phyloP scores from a whole-genome alignment of 1,140 invertebrate genomes.

The Hylyphantes graminicola region DNA sequence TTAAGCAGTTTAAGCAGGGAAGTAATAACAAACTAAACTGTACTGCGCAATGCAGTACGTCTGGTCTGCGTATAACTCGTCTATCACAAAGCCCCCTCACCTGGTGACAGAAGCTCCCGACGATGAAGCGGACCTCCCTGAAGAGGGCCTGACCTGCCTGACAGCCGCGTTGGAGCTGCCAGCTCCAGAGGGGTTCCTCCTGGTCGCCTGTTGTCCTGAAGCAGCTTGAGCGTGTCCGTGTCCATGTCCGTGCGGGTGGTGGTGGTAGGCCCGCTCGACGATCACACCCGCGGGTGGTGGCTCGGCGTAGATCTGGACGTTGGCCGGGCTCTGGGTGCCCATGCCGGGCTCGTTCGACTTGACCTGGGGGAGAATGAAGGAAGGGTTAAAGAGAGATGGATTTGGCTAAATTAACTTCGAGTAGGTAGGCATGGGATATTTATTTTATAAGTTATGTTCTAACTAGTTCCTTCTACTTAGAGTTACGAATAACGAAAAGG shows the following conservation, averaged over 20 bases:
- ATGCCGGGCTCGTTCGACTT: conserved; percentile 56
- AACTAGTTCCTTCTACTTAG: too few species aligned
- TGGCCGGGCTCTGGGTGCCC: conserved; percentile 50
- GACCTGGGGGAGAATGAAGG: conserved; percentile 2
- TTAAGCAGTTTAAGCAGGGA: too few species aligned
- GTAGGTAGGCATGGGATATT: too few species aligned
- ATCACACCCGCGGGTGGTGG: conserved; percentile 47
- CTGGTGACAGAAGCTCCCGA: background rate
- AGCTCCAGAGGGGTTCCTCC: background rate
- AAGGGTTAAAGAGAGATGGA: too few species aligned
- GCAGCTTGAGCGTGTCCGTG: background rate
- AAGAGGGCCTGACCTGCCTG: conserved; percentile 1
- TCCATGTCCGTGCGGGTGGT: background rate
- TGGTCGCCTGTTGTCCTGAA: background rate
- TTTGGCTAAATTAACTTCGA: too few species aligned
- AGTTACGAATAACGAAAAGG: too few species aligned
- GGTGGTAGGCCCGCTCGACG: conserved; percentile 47
- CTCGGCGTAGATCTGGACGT: conserved; percentile 51
- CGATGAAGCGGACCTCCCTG: background rate
- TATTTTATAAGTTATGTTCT: too few species aligned
- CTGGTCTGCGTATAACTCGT: too few species aligned
- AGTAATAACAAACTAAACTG: too few species aligned
- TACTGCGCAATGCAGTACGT: too few species aligned
- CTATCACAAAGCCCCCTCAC: background rate
- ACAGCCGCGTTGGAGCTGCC: background rate